Evolutionary conservation across 1,140 invertebrate species (phyloP), one percentile per base, ranked within the genome.

Genomic region (Rhopalosiphum maidis): DNA sequence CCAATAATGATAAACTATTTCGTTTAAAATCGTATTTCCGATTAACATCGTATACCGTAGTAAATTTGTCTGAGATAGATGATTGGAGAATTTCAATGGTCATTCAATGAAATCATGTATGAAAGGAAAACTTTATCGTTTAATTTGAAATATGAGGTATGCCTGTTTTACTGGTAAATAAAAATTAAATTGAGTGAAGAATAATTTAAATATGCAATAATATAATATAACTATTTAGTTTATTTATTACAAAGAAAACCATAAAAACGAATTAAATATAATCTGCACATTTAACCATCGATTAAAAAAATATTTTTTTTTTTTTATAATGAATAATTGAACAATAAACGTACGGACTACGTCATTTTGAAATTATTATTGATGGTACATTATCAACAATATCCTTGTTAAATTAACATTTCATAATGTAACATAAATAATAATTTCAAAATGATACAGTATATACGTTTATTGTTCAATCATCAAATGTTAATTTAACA

Each of bases 251-350:
- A 68, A n/a, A 68, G 30, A 18, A 60, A 68, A 68, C 60, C 30
- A 68, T 68, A n/a, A 68, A 68, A n/a, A 11, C 11, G 3, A 68
- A 68, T 68, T 4, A 68, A n/a, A 60, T 11, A 9, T 11, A 60
- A n/a, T n/a, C 60, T n/a, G 11, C 25, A 60, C 25, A 60, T 60
- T 60, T 60, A 60, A 60, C 8, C 8, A 30, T 30, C 8, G 23
- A 68, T 68, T 60, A 68, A 68, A 68, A 68, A n/a, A n/a, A n/a
- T 68, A 68, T 68, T 68, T n/a, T 68, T 68, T 68, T n/a, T 68
- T 68, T 4, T 68, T n/a, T 30, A 30, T n/a, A 68, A 68, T 30
- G 4, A 68, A 68, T 30, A 25, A 25, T n/a, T 68, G 9, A 68
- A n/a, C 3, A 3, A n/a, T n/a, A 68, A 15, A 30, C 9, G 60